Percentiles rank a stretch among this genome's conserved stretches.
phyloP scores from a whole-genome alignment of 2,888 invertebrate species.

The Gastrophysa polygoni region DNA sequence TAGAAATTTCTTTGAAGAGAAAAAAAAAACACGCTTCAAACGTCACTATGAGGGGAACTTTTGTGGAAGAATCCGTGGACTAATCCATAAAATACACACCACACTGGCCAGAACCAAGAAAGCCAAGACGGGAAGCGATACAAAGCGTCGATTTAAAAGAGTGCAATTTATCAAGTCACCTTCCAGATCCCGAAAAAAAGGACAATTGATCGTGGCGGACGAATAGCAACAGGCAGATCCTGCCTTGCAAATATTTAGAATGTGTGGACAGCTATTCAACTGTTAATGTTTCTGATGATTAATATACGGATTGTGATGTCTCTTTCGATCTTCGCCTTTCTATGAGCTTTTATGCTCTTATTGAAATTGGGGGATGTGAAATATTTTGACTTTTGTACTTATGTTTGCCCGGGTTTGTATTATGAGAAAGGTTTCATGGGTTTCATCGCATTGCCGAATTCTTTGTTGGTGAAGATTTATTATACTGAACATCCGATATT shows the following conservation, averaged over 20 bases:
- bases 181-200: constrained; percentile 22
- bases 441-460: constrained; percentile 11
- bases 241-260: constrained; percentile 45
- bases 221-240: constrained; percentile 39
- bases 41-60: constrained; percentile 18
- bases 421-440: constrained; percentile 6
- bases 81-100: constrained; percentile 41
- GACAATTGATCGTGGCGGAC: constrained; percentile 39
- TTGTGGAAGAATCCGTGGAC: constrained; percentile 18
- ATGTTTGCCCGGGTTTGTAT: constrained; percentile 15
- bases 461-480: constrained; percentile 2
- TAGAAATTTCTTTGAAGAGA: too few relatives aligned
- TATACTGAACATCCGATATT: too few relatives aligned
- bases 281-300: constrained; percentile 40
- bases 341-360: constrained; percentile 22
- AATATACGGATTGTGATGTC: constrained; percentile 36
- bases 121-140: constrained; percentile 25
- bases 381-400: constrained; percentile 31
- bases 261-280: constrained; percentile 46
- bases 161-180: constrained; percentile 37
- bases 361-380: constrained; percentile 27
- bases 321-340: constrained; percentile 18
- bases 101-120: constrained; percentile 39
- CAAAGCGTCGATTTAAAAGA: constrained; percentile 30
- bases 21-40: constrained; percentile 28